Evolutionary conservation across 2,797 vertebrate species (phyloP), one percentile per base, ranked within the genome.

Genomic region (Loriculus beryllinus): DNA sequence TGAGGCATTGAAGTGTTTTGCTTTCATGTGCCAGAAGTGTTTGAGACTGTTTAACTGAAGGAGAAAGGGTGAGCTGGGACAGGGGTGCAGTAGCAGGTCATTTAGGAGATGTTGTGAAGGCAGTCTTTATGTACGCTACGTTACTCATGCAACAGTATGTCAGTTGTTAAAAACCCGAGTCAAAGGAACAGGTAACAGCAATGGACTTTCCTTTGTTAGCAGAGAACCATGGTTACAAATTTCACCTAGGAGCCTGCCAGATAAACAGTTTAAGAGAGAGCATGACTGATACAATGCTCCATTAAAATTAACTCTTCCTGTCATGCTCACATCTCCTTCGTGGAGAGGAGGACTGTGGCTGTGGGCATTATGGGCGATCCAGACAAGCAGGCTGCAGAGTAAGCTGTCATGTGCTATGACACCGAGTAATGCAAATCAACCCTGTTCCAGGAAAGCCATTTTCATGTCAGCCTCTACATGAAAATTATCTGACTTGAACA

Each of bases 401-500:
- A 92, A 94, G 71, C 84, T 95, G 92, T 90, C 84, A 56, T 87
- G 72, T 88, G 92, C 82, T 88, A 25, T 71, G 92, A 80, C 85
- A 85, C 90, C 6, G 3, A 74, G 60, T 91, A 96, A 95, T 63
- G 88, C 85, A 94, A 94, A 81, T 91, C 89, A 88, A 33, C 89
- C 82, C 86, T 33, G 25, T 71, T 93, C 75, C 75, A 84, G 92
- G 92, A 96, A 94, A 94, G 49, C 84, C 65, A 80, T 92, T 94
- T 91, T 85, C 71, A 51, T 70, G 87, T 92, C 87, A 91, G 56
- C 43, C 67, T 93, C 49, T 81, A 86, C 76, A 54, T 72, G 88
- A 92, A 93, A 92, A 96, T 89, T 76, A 71, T 90, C 82, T 74
- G 72, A 85, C 80, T 91, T 60, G 86, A 86, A 92, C 85, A 96